phyloP scores from a whole-genome alignment of 1,140 invertebrate genomes.

The Stenopsyche tienmushanensis region DNA sequence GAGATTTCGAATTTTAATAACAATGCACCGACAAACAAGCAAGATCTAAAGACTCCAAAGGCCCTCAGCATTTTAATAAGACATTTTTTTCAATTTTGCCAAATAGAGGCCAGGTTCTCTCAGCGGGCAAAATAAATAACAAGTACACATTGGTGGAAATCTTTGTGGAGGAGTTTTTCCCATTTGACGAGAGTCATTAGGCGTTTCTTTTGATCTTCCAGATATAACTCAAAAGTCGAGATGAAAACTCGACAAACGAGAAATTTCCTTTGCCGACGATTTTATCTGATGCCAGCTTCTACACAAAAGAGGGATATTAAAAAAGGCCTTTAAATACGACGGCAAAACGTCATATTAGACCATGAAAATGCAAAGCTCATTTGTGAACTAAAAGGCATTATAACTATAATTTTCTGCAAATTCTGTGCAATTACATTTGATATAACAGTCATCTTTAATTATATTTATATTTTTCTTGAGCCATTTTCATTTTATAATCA shows the following conservation, averaged over 20 bases:
- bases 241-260: slow-evolving; percentile 22
- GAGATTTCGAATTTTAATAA: no score
- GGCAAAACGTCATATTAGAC: slow-evolving; percentile 14
- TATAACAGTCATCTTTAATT: no score
- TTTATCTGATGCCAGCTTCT: slow-evolving; percentile 3
- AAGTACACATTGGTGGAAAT: slow-evolving; percentile 11
- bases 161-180: slow-evolving; percentile 3
- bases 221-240: slow-evolving; percentile 5
- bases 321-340: neutral
- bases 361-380: slow-evolving; percentile 23
- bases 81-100: slow-evolving; percentile 39
- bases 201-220: slow-evolving; percentile 33
- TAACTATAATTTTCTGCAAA: slow-evolving; percentile 17
- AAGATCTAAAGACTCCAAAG: no score
- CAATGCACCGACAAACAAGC: no score
- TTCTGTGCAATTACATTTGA: no score
- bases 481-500: no score
- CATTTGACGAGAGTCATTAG: slow-evolving; percentile 37
- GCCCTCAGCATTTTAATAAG: slow-evolving; percentile 32
- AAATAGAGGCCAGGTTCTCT: slow-evolving; percentile 19
- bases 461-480: no score
- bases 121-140: slow-evolving; percentile 9
- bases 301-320: neutral
- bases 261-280: slow-evolving; percentile 21
- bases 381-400: slow-evolving; percentile 24